Base-by-base conservation (phyloP, 2,888 invertebrate species). In the Ornithoptera priamus region DNA sequence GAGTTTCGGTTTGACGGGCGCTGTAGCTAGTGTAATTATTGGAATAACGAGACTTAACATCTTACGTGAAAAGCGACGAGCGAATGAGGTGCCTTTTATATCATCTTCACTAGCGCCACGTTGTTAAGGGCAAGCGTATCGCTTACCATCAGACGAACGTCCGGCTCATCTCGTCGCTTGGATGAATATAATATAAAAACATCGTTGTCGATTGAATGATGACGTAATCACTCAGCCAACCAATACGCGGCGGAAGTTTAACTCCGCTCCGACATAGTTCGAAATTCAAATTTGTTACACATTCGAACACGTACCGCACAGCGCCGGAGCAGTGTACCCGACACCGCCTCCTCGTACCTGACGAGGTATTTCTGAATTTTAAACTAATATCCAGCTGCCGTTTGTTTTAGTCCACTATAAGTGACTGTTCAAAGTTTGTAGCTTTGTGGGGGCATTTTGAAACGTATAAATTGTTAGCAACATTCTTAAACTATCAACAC, bases 201-300 rank as follows among this genome's bases (percentile, higher is more conserved):
- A 24, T n/a, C n/a, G 18, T 7, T 18, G 53, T 18, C 7, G 53
- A 53, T 58, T 65, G 65, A 65, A 1, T 86, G 85, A 91, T 90
- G 87, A 87, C 86, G 88, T 89, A 90, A 91, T 90, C 84, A 81
- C 81, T 91, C 87, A 88, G 75, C 81, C 75, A 81, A 82, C 90
- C 89, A 90, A 89, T 89, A 87, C 84, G 82, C 81, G 75, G 81
- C 78, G 17, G 15, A 56, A 63, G 62, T 59, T 70, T 30, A 42
- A 66, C 39, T 42, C 50, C 50, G 58, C 62, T 69, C 50, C 17
- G 53, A 63, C 62, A 62, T 56, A 70, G 66, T 70, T 74, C 78
- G 75, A 79, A 88, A 85, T 87, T 86, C 85, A 73, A 85, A 87
- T 88, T 87, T 85, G 85, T 87, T 80, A 85, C 78, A 77, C 79